Evolutionary conservation across 2,797 vertebrate species (phyloP).

Genomic region (Tapirus indicus): DNA sequence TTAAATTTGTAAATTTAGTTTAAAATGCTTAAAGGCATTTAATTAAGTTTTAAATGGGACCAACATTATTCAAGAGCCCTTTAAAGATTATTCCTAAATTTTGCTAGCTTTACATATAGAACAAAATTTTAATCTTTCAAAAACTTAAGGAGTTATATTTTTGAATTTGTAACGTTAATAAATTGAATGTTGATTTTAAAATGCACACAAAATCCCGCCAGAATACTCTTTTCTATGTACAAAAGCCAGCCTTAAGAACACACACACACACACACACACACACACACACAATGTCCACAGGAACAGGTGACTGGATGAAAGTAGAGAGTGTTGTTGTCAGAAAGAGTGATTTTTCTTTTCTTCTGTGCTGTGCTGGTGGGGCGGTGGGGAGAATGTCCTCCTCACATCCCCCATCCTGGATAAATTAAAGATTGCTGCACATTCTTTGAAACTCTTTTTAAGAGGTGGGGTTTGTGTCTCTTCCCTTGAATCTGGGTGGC

Average conservation of each 20-base stretch:
- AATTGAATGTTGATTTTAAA: constrained; percentile 23
- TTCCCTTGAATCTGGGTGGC: not conserved
- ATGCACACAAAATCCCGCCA: not conserved
- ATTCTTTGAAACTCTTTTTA: constrained; percentile 29
- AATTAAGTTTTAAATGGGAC: constrained; percentile 39
- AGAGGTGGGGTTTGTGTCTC: not conserved
- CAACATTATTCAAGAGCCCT: not conserved
- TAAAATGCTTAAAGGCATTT: constrained; percentile 53
- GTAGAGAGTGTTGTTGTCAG: not conserved
- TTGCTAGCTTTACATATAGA: not conserved
- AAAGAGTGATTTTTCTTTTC: not conserved
- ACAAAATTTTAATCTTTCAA: constrained; percentile 38
- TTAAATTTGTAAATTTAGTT: constrained; percentile 47
- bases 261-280: not conserved
- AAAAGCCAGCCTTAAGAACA: not conserved
- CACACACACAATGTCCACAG: not conserved
- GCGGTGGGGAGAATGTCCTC: not conserved
- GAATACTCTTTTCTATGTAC: not conserved
- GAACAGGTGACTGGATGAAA: not conserved
- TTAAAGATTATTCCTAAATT: constrained; percentile 39
- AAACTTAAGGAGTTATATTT: constrained; percentile 24
- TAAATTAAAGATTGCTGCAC: not conserved
- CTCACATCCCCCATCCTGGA: too few species aligned
- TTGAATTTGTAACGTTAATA: constrained; percentile 1
- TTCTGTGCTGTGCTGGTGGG: not conserved